Evolutionary conservation across 2,113 vertebrate genomes (phyloP), one percentile per base, ranked within the genome.

Genomic region (Rhinoptilus africanus): DNA sequence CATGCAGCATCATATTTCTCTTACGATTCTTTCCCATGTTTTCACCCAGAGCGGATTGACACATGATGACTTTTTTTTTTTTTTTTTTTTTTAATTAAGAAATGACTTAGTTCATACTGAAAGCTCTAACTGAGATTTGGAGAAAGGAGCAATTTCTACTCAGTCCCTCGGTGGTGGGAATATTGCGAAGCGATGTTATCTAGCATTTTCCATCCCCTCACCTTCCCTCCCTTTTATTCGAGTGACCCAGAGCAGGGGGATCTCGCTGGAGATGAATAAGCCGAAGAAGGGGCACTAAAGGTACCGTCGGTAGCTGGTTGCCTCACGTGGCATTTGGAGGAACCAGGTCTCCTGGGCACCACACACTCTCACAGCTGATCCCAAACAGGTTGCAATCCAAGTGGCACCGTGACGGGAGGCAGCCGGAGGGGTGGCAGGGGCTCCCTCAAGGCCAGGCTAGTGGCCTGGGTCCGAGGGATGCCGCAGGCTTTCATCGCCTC

Each of bases 41-140:
- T 89, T 86, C 88, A 56, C 80, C 76, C 80, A 43, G 79, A 77
- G 54, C 2, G 32, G 74, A 76, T 57, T 47, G 27, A 66, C 63
- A 53, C 30, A 1, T 2, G 48, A 12, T 63, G 57, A 35, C 35
- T 23, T 59, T 59, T 59, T 8, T n/a, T 30, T 32, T n/a, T 21
- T 41, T 41, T 57, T 41, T 76, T 45, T 79, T 41, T 8, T 45
- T 69, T 28, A 4, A 35, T 69, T 62, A 39, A 68, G n/a, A 56
- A 60, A 50, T 2, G 3, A 13, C 15, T 86, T 50, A 19, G 37
- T 43, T 68, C 47, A 18, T 56, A 37, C 71, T 20, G 79, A 68
- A 85, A 91, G 91, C 89, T 41, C 91, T 43, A 48, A 43, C 81
- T 85, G 95, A 79, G 91, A 26, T 62, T 80, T 91, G 91, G 73